These are phyloP conservation scores for Anolis carolinensis DNA, from an alignment of 2,113 vertebrate genomes.

Conservation along the genomic window DNA sequence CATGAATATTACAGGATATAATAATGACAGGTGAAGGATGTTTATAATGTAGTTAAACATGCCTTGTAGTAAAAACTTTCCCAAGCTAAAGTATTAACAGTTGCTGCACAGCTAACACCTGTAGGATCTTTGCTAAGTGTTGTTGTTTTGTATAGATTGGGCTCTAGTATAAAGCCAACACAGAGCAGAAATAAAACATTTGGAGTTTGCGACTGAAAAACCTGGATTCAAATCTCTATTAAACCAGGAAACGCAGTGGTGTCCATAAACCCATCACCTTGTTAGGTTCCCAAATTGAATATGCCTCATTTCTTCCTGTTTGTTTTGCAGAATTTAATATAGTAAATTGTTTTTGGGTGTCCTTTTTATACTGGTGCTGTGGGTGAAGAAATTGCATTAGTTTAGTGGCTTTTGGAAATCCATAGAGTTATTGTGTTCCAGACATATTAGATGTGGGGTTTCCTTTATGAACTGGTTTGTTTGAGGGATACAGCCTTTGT, in stretches of 20 bases:
- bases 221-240: neutral
- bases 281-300: no score
- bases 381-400: no score
- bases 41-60: neutral
- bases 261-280: no score
- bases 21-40: neutral
- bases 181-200: no score
- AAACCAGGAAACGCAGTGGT: neutral
- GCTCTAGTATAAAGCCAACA: neutral
- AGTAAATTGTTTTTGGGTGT: neutral
- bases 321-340: neutral
- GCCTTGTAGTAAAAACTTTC: neutral
- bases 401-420: neutral
- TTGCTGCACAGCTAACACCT: neutral
- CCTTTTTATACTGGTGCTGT: rapidly evolving
- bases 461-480: neutral
- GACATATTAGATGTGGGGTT: neutral
- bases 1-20: neutral
- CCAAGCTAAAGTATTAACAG: neutral
- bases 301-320: neutral
- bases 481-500: neutral
- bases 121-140: neutral
- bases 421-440: neutral
- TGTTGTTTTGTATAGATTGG: neutral
- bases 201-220: neutral